These are phyloP conservation scores for Salvelinus fontinalis DNA, from an alignment of 2,113 vertebrate species.

Conservation along the genomic window DNA sequence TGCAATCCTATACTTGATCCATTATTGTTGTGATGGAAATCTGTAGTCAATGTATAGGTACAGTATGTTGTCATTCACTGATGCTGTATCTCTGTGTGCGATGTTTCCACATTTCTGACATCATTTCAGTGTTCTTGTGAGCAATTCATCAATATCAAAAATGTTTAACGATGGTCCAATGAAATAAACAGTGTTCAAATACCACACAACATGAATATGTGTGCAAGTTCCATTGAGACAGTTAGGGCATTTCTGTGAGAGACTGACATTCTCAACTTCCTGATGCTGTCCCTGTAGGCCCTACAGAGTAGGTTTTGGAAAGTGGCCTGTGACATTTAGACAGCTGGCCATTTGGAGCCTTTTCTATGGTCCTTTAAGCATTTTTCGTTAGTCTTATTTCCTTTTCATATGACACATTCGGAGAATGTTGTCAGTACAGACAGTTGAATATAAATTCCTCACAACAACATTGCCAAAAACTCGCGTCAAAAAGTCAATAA, in stretches of 20 bases:
- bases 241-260: no score
- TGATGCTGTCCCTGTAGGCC: slow-evolving; percentile 54
- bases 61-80: neutral
- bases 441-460: slow-evolving; percentile 10
- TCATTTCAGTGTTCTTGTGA: neutral
- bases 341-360: slow-evolving; percentile 61
- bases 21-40: slow-evolving; percentile 24
- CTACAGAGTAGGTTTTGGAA: slow-evolving; percentile 52
- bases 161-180: neutral
- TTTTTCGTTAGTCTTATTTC: slow-evolving; percentile 39
- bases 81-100: no score
- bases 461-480: neutral
- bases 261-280: slow-evolving; percentile 66
- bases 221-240: slow-evolving; percentile 47
- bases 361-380: slow-evolving; percentile 58
- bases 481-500: neutral
- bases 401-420: slow-evolving; percentile 12
- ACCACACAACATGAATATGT: slow-evolving; percentile 20
- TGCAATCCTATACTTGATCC: slow-evolving; percentile 28
- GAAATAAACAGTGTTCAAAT: slow-evolving; percentile 5
- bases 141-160: no score
- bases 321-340: slow-evolving; percentile 73
- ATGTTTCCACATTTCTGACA: neutral
- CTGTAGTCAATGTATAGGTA: slow-evolving; percentile 37
- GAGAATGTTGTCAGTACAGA: slow-evolving; percentile 24